Conservation (phyloP, 2,113 vertebrate species). For the Hippolais icterina region DNA sequence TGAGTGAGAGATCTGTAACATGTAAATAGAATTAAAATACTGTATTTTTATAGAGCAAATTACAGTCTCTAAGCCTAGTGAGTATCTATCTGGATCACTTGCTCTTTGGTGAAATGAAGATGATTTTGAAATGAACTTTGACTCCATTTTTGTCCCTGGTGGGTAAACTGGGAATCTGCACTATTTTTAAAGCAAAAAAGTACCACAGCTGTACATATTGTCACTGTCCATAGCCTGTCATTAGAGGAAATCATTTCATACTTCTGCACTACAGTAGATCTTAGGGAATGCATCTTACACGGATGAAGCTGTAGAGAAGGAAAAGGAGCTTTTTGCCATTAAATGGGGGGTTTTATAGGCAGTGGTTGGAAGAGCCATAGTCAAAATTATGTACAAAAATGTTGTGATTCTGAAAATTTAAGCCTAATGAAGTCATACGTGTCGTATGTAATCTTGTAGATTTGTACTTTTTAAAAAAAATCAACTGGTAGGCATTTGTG, state of each 20-base stretch:
- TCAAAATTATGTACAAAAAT: constrained; percentile 59
- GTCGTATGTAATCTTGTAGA: constrained; percentile 62
- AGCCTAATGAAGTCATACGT: constrained; percentile 55
- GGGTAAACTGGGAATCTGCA: constrained; percentile 49
- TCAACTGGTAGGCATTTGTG: constrained; percentile 57
- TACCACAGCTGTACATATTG: constrained; percentile 34
- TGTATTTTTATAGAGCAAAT: constrained; percentile 77
- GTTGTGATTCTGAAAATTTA: constrained; percentile 56
- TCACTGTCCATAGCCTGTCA: constrained; percentile 45
- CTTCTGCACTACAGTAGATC: constrained; percentile 52
- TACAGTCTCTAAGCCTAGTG: constrained; percentile 47
- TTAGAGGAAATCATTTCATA: constrained; percentile 46
- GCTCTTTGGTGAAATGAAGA: constrained; percentile 53
- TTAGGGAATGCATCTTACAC: constrained; percentile 64
- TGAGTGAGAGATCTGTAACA: constrained; percentile 49
- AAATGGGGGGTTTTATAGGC: background rate
- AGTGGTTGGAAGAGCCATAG: constrained; percentile 49
- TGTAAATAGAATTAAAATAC: constrained; percentile 69
- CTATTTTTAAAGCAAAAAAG: constrained; percentile 67
- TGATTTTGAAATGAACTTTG: constrained; percentile 56
- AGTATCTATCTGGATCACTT: constrained; percentile 53
- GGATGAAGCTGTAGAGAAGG: constrained; percentile 35
- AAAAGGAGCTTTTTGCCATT: constrained; percentile 54
- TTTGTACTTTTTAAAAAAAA: constrained; percentile 49
- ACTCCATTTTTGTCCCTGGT: constrained; percentile 61